Conservation (phyloP, 2,888 invertebrate genomes). For the Orthonychiurus folsomi region DNA sequence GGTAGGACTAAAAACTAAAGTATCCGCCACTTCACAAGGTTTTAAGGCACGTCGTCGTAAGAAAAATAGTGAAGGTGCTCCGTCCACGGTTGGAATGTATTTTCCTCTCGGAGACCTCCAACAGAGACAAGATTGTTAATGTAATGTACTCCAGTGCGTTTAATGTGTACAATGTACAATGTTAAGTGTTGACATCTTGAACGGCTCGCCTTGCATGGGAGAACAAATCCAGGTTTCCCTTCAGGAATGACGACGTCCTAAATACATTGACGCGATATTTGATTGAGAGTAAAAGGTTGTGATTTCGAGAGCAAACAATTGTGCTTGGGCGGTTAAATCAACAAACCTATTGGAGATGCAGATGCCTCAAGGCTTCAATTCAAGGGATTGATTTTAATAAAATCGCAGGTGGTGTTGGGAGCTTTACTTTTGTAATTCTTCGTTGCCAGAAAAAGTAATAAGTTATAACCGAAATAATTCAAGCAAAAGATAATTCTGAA, state of each 20-base stretch:
- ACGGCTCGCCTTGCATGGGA: not conserved
- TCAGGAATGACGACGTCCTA: too few species aligned
- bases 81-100: too few species aligned
- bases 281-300: not conserved
- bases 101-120: not conserved
- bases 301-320: constrained; percentile 1
- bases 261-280: not conserved
- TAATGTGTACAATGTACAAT: not conserved
- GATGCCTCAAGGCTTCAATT: not conserved
- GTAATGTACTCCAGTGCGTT: not conserved
- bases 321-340: not conserved
- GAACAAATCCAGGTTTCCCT: not conserved
- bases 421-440: too few species aligned
- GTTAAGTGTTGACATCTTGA: not conserved
- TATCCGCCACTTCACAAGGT: too few species aligned
- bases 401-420: too few species aligned
- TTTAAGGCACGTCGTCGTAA: too few species aligned
- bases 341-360: not conserved
- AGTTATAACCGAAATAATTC: too few species aligned
- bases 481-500: too few species aligned
- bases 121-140: not conserved
- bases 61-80: too few species aligned
- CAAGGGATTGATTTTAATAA: not conserved
- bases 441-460: too few species aligned
- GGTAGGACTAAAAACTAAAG: too few species aligned